A percentile compares a stretch with the other conserved stretches of the same genome.
Evolutionary conservation across 2,113 vertebrate species (phyloP).

Genomic region (Pelecanus crispus): DNA sequence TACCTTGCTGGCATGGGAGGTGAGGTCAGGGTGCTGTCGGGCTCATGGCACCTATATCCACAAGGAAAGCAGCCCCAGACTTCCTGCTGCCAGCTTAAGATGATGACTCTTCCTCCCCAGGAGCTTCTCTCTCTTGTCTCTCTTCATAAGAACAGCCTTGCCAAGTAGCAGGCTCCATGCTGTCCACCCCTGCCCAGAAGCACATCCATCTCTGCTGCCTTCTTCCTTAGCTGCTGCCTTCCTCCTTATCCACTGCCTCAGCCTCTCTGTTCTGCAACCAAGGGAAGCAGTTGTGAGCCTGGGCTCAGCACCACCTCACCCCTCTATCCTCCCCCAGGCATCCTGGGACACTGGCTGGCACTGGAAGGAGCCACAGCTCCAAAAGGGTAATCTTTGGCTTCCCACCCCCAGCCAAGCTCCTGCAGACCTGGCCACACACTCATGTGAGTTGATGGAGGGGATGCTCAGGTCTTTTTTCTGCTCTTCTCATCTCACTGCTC

Average conservation of each 20-base stretch:
- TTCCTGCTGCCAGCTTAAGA: neutral
- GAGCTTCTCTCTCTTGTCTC: neutral
- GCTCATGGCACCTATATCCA: neutral
- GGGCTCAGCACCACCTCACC: neutral
- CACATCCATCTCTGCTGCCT: neutral
- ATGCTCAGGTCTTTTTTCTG: neutral
- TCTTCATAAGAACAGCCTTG: neutral
- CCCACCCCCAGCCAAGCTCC: neutral
- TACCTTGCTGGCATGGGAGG: neutral
- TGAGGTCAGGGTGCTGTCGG: neutral
- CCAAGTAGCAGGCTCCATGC: neutral
- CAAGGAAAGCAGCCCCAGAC: neutral
- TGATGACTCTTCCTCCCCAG: no score
- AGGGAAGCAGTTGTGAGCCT: neutral
- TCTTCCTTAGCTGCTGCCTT: neutral
- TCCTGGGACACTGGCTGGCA: neutral
- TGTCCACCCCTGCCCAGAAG: neutral
- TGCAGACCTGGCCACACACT: neutral
- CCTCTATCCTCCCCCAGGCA: neutral
- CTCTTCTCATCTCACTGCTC: neutral
- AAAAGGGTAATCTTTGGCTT: neutral
- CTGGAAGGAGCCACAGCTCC: neutral
- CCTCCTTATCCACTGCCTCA: neutral
- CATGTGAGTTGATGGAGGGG: neutral
- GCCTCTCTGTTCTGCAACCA: neutral